phyloP scores from a whole-genome alignment of 2,113 vertebrate genomes.

The Genyomyrus donnyi region DNA sequence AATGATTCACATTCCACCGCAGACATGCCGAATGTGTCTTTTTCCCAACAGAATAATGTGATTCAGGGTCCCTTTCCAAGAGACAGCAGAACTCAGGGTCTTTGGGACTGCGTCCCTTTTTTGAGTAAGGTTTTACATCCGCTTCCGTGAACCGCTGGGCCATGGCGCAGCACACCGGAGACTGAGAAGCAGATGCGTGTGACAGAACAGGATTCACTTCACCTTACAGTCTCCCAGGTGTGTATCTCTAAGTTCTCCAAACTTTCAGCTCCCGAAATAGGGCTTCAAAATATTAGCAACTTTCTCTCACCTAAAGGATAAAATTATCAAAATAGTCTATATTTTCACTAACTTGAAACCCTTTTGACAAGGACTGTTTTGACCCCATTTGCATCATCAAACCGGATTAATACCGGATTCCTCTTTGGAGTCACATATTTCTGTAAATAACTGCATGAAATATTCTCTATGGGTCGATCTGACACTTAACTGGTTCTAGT shows the following conservation, averaged over 20 bases:
- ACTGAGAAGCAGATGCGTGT: not conserved
- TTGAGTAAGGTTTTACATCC: not conserved
- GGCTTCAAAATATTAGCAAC: not conserved
- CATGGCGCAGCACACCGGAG: not conserved
- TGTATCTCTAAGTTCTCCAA: not conserved
- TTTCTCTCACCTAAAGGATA: not conserved
- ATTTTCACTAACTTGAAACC: not conserved
- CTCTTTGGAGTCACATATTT: not conserved
- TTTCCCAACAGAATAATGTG: constrained; percentile 7
- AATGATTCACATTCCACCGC: not conserved
- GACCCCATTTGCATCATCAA: not conserved
- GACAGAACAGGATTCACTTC: not conserved
- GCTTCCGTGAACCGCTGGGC: not conserved
- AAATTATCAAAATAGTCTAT: not conserved
- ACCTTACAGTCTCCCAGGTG: not conserved
- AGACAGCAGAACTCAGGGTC: not conserved
- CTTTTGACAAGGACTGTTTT: not conserved
- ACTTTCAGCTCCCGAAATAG: not conserved
- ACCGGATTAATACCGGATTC: not conserved
- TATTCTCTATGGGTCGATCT: not conserved
- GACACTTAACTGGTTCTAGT: not conserved
- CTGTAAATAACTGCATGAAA: not conserved
- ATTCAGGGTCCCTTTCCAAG: not conserved
- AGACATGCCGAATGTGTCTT: not conserved
- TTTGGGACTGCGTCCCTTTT: not conserved